Conservation (phyloP, 2,888 invertebrate species). For the Machimus rusticus region DNA sequence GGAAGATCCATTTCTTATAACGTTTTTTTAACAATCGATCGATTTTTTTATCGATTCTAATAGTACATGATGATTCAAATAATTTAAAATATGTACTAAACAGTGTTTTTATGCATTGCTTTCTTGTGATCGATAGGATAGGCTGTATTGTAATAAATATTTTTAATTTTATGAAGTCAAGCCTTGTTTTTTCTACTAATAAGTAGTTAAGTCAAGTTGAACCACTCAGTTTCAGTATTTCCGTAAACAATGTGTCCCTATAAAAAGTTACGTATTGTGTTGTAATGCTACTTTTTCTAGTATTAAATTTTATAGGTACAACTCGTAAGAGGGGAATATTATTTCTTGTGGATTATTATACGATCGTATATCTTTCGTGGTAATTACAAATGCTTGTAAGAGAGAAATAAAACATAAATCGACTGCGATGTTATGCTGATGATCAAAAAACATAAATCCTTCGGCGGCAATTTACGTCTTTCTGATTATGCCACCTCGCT, state of each 20-base stretch:
- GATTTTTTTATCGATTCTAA: no score
- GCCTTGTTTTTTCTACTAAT: no score
- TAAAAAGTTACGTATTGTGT: neutral
- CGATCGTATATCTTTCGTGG: neutral
- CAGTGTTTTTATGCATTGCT: no score
- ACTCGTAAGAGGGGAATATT: neutral
- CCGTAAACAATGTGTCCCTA: neutral
- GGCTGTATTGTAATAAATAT: no score
- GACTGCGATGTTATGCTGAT: neutral
- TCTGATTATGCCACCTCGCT: neutral
- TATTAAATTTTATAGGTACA: neutral
- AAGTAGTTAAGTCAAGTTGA: neutral
- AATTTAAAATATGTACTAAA: no score
- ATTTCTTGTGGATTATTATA: neutral
- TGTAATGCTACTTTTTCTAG: neutral
- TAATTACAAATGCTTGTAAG: slow-evolving; percentile 17
- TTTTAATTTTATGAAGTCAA: no score
- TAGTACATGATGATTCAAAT: no score
- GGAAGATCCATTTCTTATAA: no score
- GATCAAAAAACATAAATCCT: slow-evolving; percentile 4
- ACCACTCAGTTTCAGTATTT: neutral
- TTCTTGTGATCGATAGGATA: no score
- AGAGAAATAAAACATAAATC: neutral
- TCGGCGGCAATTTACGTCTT: neutral
- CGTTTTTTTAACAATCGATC: no score